phyloP scores from a whole-genome alignment of 2,797 vertebrate species.

The Picus viridis region DNA sequence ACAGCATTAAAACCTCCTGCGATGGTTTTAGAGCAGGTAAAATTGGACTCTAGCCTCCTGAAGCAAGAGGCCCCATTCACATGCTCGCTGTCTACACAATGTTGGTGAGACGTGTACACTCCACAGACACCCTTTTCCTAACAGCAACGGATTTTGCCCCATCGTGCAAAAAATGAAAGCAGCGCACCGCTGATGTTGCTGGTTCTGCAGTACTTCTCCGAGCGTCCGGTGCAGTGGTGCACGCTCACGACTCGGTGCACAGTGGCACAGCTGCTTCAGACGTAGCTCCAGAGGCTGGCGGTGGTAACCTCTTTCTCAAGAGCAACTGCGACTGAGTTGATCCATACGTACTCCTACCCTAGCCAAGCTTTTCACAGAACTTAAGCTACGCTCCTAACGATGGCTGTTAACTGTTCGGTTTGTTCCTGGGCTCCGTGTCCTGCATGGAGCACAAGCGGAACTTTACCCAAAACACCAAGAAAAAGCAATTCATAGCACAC shows the following conservation, averaged over 20 bases:
- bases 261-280: too few relatives aligned
- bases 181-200: rapidly evolving
- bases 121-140: rapidly evolving
- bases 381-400: rapidly evolving
- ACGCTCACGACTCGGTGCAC: rapidly evolving
- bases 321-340: background rate
- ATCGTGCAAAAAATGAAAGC: background rate
- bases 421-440: background rate
- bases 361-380: background rate
- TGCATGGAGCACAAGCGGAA: too few relatives aligned
- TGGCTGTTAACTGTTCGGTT: background rate
- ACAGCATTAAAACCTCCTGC: background rate
- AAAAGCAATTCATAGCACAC: rapidly evolving
- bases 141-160: background rate
- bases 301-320: background rate
- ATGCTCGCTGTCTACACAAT: rapidly evolving
- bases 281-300: too few relatives aligned
- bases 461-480: background rate
- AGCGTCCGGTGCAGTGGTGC: background rate
- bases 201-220: rapidly evolving
- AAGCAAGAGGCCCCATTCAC: rapidly evolving
- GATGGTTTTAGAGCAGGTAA: rapidly evolving
- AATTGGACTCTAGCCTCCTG: background rate
- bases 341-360: rapidly evolving
- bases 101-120: background rate